Percentiles rank a stretch among this genome's conserved stretches.
Conservation (phyloP, 2,113 vertebrate genomes). For the Calidris pugnax region DNA sequence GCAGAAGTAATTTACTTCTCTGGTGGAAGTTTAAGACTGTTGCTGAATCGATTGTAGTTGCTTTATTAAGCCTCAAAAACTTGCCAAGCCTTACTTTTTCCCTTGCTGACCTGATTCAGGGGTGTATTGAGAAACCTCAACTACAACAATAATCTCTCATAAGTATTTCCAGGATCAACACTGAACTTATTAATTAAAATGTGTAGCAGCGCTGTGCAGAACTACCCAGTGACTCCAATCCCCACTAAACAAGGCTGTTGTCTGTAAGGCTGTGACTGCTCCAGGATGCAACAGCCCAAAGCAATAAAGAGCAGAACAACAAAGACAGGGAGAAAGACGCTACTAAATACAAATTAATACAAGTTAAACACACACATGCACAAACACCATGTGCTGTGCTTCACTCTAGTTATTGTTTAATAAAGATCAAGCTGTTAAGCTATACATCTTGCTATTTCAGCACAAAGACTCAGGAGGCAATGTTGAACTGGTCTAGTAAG, state of each 20-base stretch:
- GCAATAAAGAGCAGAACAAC: background rate
- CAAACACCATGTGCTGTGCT: background rate
- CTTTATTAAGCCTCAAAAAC: background rate
- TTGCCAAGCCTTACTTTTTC: background rate
- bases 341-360: background rate
- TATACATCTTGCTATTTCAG: background rate
- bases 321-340: background rate
- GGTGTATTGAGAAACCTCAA: background rate
- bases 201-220: background rate
- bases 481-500: constrained; percentile 20
- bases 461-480: constrained; percentile 9
- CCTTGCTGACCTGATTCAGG: background rate
- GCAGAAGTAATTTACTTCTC: constrained; percentile 26
- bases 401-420: constrained; percentile 20
- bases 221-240: background rate
- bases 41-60: background rate
- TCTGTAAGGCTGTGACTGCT: background rate
- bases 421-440: background rate
- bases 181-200: background rate
- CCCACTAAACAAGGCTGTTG: background rate
- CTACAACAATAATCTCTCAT: background rate
- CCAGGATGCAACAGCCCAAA: background rate
- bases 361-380: background rate
- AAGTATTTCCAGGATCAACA: background rate
- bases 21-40: constrained; percentile 19